These are phyloP conservation scores for Engystomops pustulosus DNA, from an alignment of 2,113 vertebrate genomes.

Conservation along the genomic window DNA sequence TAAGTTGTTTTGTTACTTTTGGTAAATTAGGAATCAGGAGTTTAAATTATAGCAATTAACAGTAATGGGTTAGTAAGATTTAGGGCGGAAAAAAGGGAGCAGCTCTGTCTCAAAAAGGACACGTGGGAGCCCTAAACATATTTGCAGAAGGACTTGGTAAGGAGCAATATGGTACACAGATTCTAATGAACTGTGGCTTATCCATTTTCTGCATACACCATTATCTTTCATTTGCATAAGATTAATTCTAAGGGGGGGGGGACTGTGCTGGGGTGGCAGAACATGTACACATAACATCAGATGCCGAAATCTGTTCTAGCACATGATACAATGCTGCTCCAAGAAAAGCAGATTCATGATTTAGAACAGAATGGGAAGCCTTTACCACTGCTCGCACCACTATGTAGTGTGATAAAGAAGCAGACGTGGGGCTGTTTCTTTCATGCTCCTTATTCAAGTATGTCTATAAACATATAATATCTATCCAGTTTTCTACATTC, in stretches of 20 bases:
- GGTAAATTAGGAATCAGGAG: neutral
- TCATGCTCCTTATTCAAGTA: neutral
- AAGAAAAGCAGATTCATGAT: conserved; percentile 3
- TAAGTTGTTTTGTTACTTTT: neutral
- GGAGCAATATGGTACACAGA: neutral
- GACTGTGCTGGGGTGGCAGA: neutral
- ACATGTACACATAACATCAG: neutral
- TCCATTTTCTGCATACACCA: neutral
- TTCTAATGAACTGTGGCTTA: conserved; percentile 5
- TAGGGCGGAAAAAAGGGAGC: neutral
- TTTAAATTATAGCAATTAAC: conserved; percentile 2
- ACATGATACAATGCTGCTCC: neutral
- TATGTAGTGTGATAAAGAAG: neutral
- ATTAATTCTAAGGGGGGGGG: neutral
- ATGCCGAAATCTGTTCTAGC: conserved; percentile 5
- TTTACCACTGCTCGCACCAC: conserved; percentile 1
- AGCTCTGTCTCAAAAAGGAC: neutral
- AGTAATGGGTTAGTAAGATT: conserved; percentile 7
- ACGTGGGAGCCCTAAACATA: neutral
- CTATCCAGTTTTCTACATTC: neutral
- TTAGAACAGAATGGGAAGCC: neutral
- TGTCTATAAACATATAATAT: neutral
- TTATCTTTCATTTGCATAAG: neutral
- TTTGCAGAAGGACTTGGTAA: neutral
- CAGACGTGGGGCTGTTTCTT: neutral